A percentile compares a stretch with the other conserved stretches of the same genome.
phyloP scores from a whole-genome alignment of 2,797 vertebrate species.

The Sebastes cheni region DNA sequence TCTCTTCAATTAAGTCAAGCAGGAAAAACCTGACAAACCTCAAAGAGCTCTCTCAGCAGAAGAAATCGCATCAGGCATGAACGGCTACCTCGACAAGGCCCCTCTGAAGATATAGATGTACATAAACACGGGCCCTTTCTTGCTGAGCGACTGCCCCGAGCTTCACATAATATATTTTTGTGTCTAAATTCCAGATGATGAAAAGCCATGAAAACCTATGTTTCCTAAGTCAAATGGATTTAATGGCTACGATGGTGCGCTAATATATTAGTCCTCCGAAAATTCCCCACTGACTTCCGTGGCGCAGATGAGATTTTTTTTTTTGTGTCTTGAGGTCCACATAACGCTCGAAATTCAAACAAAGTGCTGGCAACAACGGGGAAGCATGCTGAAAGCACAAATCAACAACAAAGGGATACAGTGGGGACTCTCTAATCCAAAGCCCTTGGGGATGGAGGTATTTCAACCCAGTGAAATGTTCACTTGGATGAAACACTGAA shows the following conservation, averaged over 20 bases:
- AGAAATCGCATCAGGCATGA: conserved; percentile 72
- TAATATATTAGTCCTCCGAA: conserved; percentile 48
- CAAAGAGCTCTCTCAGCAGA: conserved; percentile 72
- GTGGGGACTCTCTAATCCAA: conserved; percentile 60
- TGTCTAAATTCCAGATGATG: conserved; percentile 36
- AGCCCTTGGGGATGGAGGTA: conserved; percentile 60
- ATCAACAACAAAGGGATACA: conserved; percentile 64
- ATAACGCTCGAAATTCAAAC: conserved; percentile 53
- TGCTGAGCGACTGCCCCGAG: conserved; percentile 7
- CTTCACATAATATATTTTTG: conserved; percentile 34
- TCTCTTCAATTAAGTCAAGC: conserved; percentile 73
- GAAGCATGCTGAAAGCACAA: conserved; percentile 59
- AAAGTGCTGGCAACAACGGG: conserved; percentile 45
- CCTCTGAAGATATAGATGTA: conserved; percentile 43
- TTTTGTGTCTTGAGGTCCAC: conserved; percentile 31
- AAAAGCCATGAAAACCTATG: conserved; percentile 28
- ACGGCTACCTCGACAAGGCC: conserved; percentile 52
- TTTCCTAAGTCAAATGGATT: conserved; percentile 49
- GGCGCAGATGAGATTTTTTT: conserved; percentile 8
- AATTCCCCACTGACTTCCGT: conserved; percentile 32
- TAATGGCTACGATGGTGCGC: conserved; percentile 11
- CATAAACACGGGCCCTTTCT: conserved; percentile 14
- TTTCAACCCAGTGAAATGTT: conserved; percentile 63
- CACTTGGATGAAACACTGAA: conserved; percentile 48
- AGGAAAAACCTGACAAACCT: conserved; percentile 80